These are phyloP conservation scores for Tamandua tetradactyla DNA, from an alignment of 2,797 vertebrate species.

Conservation along the genomic window DNA sequence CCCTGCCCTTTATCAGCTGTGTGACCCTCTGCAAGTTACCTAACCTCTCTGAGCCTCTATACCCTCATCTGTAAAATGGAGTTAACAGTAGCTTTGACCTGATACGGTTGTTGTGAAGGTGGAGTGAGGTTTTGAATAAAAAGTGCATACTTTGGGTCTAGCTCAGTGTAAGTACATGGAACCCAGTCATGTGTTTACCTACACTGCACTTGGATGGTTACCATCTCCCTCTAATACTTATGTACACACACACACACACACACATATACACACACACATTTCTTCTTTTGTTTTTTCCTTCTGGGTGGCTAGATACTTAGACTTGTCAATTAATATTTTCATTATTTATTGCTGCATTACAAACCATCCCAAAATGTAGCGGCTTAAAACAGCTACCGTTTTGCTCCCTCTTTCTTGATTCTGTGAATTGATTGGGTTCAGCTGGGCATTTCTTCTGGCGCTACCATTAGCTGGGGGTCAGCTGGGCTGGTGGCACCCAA, in stretches of 20 bases:
- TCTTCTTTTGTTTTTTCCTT: not conserved
- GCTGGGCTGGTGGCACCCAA: not conserved
- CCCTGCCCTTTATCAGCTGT: not conserved
- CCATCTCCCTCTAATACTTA: too few species aligned
- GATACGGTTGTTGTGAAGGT: not conserved
- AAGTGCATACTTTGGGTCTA: not conserved
- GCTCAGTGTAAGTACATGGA: not conserved
- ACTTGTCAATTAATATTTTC: slow-evolving; percentile 24
- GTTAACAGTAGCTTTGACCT: not conserved
- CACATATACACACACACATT: too few species aligned
- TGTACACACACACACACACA: too few species aligned
- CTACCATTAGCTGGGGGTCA: not conserved
- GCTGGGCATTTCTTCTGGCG: not conserved
- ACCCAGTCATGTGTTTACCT: not conserved
- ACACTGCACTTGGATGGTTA: not conserved
- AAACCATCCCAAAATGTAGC: not conserved
- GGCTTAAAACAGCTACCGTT: not conserved
- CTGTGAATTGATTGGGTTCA: not conserved
- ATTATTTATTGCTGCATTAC: not conserved
- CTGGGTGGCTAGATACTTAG: not conserved
- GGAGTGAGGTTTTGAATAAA: not conserved
- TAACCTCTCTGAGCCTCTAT: not conserved
- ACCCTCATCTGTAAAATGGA: not conserved
- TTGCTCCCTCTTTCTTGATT: not conserved
- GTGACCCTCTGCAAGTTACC: not conserved